These are phyloP conservation scores for Clitarchus hookeri DNA, from an alignment of 2,888 invertebrate species.

Conservation along the genomic window DNA sequence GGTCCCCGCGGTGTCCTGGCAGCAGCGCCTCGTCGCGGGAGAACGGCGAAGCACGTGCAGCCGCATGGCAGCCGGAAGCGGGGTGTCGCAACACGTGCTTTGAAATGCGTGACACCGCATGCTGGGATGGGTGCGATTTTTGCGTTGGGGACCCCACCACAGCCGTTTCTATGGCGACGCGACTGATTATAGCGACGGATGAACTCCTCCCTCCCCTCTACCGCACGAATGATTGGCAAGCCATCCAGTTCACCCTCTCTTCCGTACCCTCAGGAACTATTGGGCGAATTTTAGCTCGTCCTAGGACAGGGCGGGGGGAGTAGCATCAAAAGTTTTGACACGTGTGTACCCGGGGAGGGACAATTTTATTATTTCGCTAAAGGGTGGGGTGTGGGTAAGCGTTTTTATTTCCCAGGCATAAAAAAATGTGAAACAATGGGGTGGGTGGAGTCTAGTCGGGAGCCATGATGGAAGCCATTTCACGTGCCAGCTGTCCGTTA, in stretches of 20 bases:
- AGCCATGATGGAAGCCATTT: slow-evolving; percentile 17
- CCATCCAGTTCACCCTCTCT: slow-evolving; percentile 31
- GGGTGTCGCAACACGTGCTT: neutral
- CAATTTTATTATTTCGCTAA: neutral
- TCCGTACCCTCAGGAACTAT: slow-evolving; percentile 25
- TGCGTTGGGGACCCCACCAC: neutral
- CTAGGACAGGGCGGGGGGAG: slow-evolving; percentile 19
- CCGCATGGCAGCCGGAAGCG: neutral
- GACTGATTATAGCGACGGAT: slow-evolving; percentile 34
- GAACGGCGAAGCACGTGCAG: neutral
- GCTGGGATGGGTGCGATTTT: neutral
- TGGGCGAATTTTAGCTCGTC: slow-evolving; percentile 34
- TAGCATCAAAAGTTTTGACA: neutral
- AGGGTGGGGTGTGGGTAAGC: neutral
- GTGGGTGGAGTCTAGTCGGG: slow-evolving; percentile 6
- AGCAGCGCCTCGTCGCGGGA: slow-evolving; percentile 19
- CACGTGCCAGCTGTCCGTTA: neutral
- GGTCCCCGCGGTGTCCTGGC: neutral
- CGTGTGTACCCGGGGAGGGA: slow-evolving; percentile 17
- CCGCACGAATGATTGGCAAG: slow-evolving; percentile 36
- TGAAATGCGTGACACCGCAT: neutral
- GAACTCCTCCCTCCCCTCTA: slow-evolving; percentile 27
- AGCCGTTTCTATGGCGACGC: slow-evolving; percentile 35
- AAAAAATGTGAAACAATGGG: slow-evolving; percentile 3
- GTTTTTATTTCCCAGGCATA: neutral